A percentile compares a stretch with the other conserved stretches of the same genome.
These are phyloP conservation scores for Machaerirhynchus nigripectus DNA, from an alignment of 2,113 vertebrate genomes.

Conservation along the genomic window DNA sequence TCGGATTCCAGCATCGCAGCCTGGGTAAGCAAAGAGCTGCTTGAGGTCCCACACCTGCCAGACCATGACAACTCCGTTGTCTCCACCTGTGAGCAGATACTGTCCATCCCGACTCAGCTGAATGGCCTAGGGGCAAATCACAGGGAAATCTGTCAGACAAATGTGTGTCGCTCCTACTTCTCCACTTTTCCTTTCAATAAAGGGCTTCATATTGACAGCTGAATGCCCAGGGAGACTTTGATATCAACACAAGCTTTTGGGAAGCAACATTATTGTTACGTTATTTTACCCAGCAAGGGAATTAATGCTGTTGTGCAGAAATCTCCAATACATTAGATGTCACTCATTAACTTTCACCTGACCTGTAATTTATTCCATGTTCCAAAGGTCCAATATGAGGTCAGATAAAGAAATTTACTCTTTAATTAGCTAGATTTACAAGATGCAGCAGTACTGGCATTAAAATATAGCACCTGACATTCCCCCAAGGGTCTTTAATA, in stretches of 20 bases:
- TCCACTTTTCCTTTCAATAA: neutral
- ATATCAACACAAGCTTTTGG: neutral
- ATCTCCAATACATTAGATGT: neutral
- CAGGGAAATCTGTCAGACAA: neutral
- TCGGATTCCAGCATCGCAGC: slow-evolving; percentile 94
- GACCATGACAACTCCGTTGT: slow-evolving; percentile 86
- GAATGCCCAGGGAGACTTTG: neutral
- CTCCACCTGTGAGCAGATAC: slow-evolving; percentile 94
- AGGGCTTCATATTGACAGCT: neutral
- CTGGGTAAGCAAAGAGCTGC: slow-evolving; percentile 91
- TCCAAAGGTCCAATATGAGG: neutral
- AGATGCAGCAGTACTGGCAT: neutral
- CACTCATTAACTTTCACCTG: neutral
- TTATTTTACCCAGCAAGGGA: neutral
- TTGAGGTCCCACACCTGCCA: slow-evolving; percentile 91
- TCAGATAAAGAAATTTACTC: slow-evolving; percentile 16
- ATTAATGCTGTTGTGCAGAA: neutral
- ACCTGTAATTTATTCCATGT: neutral
- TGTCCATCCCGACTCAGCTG: slow-evolving; percentile 93
- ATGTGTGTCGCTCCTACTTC: neutral
- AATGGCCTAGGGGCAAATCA: slow-evolving; percentile 80
- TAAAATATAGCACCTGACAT: neutral
- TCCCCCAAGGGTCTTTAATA: neutral
- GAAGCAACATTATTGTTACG: neutral
- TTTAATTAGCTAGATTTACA: slow-evolving; percentile 12